These are phyloP conservation scores for Agrypnia vestita DNA, from an alignment of 1,140 invertebrate species.

Conservation along the genomic window DNA sequence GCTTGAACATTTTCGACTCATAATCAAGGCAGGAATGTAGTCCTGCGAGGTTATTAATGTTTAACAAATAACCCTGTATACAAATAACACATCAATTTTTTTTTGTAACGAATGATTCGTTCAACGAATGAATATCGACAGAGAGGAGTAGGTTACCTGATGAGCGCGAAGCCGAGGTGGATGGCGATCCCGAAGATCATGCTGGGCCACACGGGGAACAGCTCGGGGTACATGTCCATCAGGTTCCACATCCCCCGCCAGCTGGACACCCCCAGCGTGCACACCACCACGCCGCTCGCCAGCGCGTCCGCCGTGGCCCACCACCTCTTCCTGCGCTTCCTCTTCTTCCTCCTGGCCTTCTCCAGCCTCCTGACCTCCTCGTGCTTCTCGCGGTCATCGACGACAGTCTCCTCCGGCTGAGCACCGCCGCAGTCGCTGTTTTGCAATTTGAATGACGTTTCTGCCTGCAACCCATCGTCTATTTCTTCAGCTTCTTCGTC, in stretches of 20 bases:
- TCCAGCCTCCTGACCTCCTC: conserved; percentile 19
- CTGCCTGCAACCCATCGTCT: neutral
- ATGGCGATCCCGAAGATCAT: conserved; percentile 65
- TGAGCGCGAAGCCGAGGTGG: conserved; percentile 70
- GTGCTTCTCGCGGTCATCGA: neutral
- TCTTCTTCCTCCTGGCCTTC: conserved; percentile 25
- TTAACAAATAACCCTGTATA: too few species aligned
- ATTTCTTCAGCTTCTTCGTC: neutral
- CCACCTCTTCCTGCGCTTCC: conserved; percentile 42
- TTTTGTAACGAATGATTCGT: too few species aligned
- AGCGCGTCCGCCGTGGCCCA: conserved; percentile 48
- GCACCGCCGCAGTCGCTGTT: neutral
- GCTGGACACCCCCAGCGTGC: conserved; percentile 76
- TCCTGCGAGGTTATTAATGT: too few species aligned
- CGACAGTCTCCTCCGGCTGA: neutral
- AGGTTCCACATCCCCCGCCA: conserved; percentile 80
- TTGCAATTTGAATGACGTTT: neutral
- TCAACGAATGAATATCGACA: too few species aligned
- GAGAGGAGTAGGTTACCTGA: conserved; percentile 59
- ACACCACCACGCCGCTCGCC: conserved; percentile 69
- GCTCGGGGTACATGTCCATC: conserved; percentile 73
- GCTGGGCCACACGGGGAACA: conserved; percentile 69
- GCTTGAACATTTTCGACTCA: too few species aligned
- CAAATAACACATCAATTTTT: too few species aligned
- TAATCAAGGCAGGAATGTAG: too few species aligned